Conservation (phyloP, 2,888 invertebrate species). For the Steinernema scapterisci region DNA sequence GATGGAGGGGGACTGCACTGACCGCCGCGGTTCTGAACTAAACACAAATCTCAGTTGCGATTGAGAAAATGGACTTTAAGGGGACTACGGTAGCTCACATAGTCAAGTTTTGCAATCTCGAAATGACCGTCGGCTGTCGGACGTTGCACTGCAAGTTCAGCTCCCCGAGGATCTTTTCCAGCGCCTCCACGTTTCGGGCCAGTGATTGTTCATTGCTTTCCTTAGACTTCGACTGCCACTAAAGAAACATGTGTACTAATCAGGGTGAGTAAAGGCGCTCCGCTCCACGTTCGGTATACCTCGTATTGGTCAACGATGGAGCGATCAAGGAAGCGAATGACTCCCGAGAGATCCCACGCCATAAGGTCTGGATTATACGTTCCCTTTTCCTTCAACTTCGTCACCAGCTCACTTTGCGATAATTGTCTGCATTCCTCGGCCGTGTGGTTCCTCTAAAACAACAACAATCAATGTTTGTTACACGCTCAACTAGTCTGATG, state of each 20-base stretch:
- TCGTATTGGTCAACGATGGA: slow-evolving; percentile 66
- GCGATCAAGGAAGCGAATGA: slow-evolving; percentile 65
- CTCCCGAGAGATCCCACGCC: slow-evolving; percentile 67
- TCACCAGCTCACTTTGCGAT: slow-evolving; percentile 49
- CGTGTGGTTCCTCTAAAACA: slow-evolving; percentile 47
- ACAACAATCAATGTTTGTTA: slow-evolving; percentile 2
- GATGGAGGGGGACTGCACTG: slow-evolving; percentile 60
- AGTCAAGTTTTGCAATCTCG: slow-evolving; percentile 59
- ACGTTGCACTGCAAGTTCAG: slow-evolving; percentile 65
- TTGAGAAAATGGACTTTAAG: no score
- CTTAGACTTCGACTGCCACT: slow-evolving; percentile 49
- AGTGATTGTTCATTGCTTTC: slow-evolving; percentile 55
- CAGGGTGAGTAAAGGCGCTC: slow-evolving; percentile 15
- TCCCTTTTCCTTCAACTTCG: slow-evolving; percentile 54
- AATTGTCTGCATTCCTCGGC: slow-evolving; percentile 50
- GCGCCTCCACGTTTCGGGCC: slow-evolving; percentile 63
- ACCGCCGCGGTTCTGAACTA: slow-evolving; percentile 57
- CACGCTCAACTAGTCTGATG: neutral
- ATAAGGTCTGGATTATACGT: slow-evolving; percentile 67
- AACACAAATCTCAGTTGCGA: neutral
- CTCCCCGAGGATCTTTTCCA: slow-evolving; percentile 63
- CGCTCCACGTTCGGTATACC: slow-evolving; percentile 40
- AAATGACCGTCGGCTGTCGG: slow-evolving; percentile 49
- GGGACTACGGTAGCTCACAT: slow-evolving; percentile 45
- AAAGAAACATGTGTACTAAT: slow-evolving; percentile 39